Conservation (phyloP, 2,888 invertebrate genomes). For the Megamerina dolium region DNA sequence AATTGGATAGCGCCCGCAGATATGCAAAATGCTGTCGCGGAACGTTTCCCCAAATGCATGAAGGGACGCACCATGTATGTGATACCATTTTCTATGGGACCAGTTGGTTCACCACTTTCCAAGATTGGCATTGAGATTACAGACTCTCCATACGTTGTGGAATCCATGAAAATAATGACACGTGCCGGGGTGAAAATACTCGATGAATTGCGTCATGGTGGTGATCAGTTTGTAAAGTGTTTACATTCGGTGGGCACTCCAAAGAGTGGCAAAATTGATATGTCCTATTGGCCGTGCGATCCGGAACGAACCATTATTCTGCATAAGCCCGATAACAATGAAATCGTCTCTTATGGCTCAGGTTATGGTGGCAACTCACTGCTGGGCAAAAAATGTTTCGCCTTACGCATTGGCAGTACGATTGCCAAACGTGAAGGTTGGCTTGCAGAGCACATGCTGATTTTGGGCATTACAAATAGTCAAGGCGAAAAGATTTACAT, state of each 20-base stretch:
- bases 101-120: constrained; percentile 87
- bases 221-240: constrained; percentile 70
- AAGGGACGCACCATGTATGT: constrained; percentile 95
- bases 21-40: constrained; percentile 70
- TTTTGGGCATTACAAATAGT: constrained; percentile 90
- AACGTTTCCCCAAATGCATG: constrained; percentile 87
- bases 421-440: constrained; percentile 92
- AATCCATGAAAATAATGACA: constrained; percentile 97
- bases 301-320: constrained; percentile 89
- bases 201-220: constrained; percentile 52
- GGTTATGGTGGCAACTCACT: constrained; percentile 97
- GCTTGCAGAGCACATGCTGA: constrained; percentile 99
- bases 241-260: constrained; percentile 91
- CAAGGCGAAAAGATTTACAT: constrained; percentile 85
- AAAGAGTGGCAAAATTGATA: constrained; percentile 53
- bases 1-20: constrained; percentile 87
- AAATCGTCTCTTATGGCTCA: constrained; percentile 64
- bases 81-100: constrained; percentile 98
- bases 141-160: constrained; percentile 95
- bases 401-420: constrained; percentile 90
- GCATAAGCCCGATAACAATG: constrained; percentile 57
- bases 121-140: constrained; percentile 97
- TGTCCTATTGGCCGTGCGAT: constrained; percentile 92
- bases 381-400: constrained; percentile 96
- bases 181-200: constrained; percentile 66